Evolutionary conservation across 1,140 invertebrate genomes (phyloP).

Genomic region (Zaprionus gabonicus): DNA sequence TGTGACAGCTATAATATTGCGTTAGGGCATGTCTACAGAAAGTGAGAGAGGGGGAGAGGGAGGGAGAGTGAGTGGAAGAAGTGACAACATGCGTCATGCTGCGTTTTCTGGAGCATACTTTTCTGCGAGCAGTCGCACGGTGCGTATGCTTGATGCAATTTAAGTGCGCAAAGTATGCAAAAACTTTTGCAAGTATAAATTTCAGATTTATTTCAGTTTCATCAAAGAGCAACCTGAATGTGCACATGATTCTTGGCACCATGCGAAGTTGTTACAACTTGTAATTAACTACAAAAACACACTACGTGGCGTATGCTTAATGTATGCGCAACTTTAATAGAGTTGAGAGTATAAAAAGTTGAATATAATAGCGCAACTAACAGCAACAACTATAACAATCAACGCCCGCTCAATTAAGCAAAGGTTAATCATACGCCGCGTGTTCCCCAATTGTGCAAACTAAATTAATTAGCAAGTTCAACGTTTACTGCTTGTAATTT

Average conservation of each 20-base stretch:
- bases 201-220: background rate
- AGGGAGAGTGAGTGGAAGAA: background rate
- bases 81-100: conserved; percentile 15
- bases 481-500: conserved; percentile 47
- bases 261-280: background rate
- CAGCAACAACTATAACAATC: background rate
- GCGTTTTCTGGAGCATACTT: conserved; percentile 26
- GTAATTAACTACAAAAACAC: background rate
- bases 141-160: conserved; percentile 36
- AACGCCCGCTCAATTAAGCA: conserved; percentile 10
- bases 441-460: conserved; percentile 17
- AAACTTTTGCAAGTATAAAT: conserved; percentile 2
- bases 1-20: conserved; percentile 28
- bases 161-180: conserved; percentile 7
- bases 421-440: conserved; percentile 21
- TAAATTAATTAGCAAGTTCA: conserved; percentile 62
- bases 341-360: background rate
- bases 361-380: background rate
- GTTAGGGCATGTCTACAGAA: background rate
- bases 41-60: background rate
- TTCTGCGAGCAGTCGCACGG: background rate
- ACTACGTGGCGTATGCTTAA: background rate
- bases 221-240: background rate
- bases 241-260: background rate
- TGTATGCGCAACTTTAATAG: background rate